phyloP scores from a whole-genome alignment of 64 coral and sea anemone species.

The Montipora sp. region DNA sequence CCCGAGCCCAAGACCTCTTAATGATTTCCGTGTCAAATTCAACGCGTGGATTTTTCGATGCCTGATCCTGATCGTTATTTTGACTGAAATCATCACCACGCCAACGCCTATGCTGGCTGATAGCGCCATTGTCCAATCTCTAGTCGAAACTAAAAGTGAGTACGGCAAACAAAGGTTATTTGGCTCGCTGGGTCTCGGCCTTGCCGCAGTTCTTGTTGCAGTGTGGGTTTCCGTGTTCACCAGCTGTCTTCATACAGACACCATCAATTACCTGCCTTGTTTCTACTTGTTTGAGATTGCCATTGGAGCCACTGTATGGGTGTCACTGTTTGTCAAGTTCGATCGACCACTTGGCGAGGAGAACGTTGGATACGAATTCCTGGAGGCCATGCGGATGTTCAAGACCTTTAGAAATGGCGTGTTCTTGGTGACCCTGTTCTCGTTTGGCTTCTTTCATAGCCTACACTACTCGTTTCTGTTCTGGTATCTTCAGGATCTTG shows the following conservation, averaged over 20 bases:
- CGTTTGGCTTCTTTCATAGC: slow-evolving; percentile 79
- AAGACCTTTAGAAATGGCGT: slow-evolving; percentile 74
- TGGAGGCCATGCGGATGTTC: slow-evolving; percentile 76
- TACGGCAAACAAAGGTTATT: slow-evolving; percentile 87
- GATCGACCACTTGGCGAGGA: slow-evolving; percentile 29
- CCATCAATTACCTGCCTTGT: slow-evolving; percentile 83
- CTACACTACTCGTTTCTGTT: slow-evolving; percentile 85
- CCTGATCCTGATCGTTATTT: slow-evolving; percentile 79
- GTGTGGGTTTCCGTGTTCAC: slow-evolving; percentile 64
- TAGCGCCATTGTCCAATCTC: slow-evolving; percentile 75
- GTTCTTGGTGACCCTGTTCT: slow-evolving; percentile 78
- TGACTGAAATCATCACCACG: slow-evolving; percentile 90
- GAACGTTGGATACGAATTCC: slow-evolving; percentile 41
- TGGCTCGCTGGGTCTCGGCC: slow-evolving; percentile 72
- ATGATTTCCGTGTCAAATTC: slow-evolving; percentile 79
- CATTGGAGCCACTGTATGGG: slow-evolving; percentile 75
- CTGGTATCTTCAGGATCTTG: slow-evolving; percentile 90
- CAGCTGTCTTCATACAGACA: slow-evolving; percentile 77
- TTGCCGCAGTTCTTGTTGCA: slow-evolving; percentile 76
- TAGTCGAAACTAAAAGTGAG: slow-evolving; percentile 76
- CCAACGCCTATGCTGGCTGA: slow-evolving; percentile 92
- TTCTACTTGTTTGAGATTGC: slow-evolving; percentile 88
- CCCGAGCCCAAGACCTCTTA: slow-evolving; percentile 5
- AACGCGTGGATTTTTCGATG: slow-evolving; percentile 87
- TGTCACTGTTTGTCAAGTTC: slow-evolving; percentile 77